Evolutionary conservation across 1,140 invertebrate species (phyloP).

Genomic region (Pseudomyrmex gracilis): DNA sequence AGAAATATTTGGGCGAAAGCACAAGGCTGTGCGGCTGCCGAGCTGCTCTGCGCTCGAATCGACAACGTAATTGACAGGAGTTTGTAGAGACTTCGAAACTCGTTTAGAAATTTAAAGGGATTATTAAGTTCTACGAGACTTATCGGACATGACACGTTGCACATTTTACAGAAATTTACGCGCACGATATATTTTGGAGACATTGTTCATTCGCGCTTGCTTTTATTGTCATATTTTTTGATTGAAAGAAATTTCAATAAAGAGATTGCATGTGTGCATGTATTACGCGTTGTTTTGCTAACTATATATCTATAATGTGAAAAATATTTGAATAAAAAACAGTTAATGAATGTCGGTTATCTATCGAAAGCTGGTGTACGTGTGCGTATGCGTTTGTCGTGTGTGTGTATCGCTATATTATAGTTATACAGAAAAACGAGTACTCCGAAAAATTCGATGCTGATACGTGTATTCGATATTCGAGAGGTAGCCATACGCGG

Average conservation of each 20-base stretch:
- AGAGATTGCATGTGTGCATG: neutral
- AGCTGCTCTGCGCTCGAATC: neutral
- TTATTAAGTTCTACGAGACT: neutral
- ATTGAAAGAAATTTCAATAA: neutral
- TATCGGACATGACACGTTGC: neutral
- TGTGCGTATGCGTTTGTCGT: too few relatives aligned
- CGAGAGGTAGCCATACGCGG: constrained; percentile 44
- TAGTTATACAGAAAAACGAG: neutral
- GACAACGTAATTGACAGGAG: constrained; percentile 9
- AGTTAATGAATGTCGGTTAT: neutral
- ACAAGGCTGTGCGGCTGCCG: neutral
- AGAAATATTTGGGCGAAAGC: constrained; percentile 51
- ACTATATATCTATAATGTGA: neutral
- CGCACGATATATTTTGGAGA: neutral
- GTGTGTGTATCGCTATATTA: neutral
- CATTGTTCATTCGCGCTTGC: neutral
- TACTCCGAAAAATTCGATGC: constrained; percentile 54
- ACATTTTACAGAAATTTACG: neutral
- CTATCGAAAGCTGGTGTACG: neutral
- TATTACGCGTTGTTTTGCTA: too few relatives aligned
- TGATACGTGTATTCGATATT: constrained; percentile 54
- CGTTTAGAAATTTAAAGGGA: constrained; percentile 11
- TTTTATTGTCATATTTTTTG: neutral
- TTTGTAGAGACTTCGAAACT: constrained; percentile 26
- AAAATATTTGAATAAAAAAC: constrained; percentile 18